Conservation (phyloP, 2,113 vertebrate genomes). For the Entomyzon cyanotis region DNA sequence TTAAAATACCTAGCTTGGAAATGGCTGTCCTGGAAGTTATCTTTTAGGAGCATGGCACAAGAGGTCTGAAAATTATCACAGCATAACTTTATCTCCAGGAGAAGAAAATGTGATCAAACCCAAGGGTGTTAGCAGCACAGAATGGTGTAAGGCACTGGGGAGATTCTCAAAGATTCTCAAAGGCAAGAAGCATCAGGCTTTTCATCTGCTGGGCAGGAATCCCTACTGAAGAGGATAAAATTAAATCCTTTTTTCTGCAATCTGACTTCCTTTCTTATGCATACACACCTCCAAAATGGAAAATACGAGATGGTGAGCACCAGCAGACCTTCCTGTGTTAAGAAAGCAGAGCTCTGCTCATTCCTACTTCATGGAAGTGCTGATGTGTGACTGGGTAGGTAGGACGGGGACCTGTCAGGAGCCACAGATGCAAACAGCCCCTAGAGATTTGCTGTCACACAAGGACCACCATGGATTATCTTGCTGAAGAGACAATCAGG, state of each 20-base stretch:
- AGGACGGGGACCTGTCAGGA: not conserved
- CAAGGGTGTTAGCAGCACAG: not conserved
- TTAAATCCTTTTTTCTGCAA: not conserved
- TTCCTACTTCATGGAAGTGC: not conserved
- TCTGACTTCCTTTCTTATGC: not conserved
- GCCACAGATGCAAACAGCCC: not conserved
- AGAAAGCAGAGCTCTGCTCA: not conserved
- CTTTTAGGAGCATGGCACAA: not conserved
- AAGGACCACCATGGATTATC: not conserved
- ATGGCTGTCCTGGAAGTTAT: not conserved
- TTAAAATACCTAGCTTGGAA: not conserved
- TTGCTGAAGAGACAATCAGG: not conserved
- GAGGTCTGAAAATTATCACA: not conserved
- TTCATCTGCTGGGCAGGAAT: not conserved
- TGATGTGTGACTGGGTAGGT: not conserved
- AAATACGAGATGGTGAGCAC: not conserved
- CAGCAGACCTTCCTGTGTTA: not conserved
- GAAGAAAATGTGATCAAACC: not conserved
- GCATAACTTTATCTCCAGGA: not conserved
- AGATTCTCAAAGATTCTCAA: not conserved
- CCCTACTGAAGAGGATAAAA: not conserved
- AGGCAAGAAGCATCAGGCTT: not conserved
- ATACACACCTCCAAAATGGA: not conserved
- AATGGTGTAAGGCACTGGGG: not conserved
- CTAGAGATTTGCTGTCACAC: not conserved